phyloP scores from a whole-genome alignment of 1,140 invertebrate genomes.

The Sinella curviseta region DNA sequence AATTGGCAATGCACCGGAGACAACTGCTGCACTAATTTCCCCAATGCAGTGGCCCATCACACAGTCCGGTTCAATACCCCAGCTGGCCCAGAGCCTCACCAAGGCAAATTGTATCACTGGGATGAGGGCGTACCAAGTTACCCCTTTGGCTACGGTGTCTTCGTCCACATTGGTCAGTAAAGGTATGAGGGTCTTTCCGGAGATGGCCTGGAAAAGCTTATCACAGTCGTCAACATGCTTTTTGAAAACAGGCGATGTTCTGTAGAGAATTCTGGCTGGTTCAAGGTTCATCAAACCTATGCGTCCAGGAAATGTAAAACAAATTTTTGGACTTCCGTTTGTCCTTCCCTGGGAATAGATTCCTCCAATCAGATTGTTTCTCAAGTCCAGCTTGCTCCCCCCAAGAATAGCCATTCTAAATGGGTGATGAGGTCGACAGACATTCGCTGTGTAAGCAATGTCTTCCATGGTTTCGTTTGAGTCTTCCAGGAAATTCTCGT shows the following conservation, averaged over 20 bases:
- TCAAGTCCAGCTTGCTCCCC: neutral
- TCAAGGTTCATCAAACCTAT: neutral
- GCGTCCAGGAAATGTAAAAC: neutral
- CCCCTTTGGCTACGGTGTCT: neutral
- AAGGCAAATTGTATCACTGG: neutral
- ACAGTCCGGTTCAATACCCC: neutral
- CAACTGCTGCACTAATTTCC: neutral
- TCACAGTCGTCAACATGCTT: neutral
- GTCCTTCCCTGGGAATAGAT: neutral
- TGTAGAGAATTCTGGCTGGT: neutral
- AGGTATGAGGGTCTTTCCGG: neutral
- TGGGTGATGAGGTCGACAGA: neutral
- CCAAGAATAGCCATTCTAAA: neutral
- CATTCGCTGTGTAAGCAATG: neutral
- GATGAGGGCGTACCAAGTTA: neutral
- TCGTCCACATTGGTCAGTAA: neutral
- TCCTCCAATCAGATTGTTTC: neutral
- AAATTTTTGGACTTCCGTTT: neutral
- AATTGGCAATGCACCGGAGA: neutral
- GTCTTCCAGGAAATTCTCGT: neutral
- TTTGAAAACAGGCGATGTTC: neutral
- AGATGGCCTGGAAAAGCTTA: neutral
- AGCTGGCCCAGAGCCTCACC: neutral
- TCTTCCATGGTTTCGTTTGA: neutral
- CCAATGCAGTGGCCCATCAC: conserved; percentile 4